Percentiles rank a stretch among this genome's conserved stretches.
phyloP scores from a whole-genome alignment of 2,888 invertebrate species.

The Lumbricus terrestris region DNA sequence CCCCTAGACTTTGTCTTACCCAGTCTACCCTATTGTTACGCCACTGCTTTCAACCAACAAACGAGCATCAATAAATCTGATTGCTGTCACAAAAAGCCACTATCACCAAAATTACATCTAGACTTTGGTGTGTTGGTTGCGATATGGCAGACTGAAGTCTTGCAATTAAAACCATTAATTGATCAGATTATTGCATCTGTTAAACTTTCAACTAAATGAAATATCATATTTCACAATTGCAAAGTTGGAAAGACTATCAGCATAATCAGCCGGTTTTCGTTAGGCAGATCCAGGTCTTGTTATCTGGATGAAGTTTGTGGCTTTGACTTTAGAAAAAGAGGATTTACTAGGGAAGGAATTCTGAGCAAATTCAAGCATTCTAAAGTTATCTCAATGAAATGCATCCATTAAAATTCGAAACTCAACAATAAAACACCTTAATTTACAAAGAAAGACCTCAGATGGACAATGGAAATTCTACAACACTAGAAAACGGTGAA shows the following conservation, averaged over 20 bases:
- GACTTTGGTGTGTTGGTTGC: neutral
- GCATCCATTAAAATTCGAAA: neutral
- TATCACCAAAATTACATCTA: neutral
- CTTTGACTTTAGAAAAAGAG: neutral
- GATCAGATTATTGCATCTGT: no score
- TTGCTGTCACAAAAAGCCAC: neutral
- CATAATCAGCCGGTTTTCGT: neutral
- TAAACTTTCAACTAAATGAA: no score
- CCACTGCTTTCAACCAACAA: no score
- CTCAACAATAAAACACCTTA: neutral
- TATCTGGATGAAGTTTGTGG: neutral
- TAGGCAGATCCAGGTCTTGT: neutral
- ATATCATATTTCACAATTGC: no score
- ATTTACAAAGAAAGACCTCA: neutral
- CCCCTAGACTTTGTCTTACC: no score
- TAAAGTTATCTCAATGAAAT: slow-evolving; percentile 3
- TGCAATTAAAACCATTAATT: no score
- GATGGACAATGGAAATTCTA: neutral
- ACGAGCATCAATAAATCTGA: neutral
- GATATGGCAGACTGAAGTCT: no score
- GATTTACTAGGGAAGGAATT: neutral
- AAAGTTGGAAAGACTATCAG: no score
- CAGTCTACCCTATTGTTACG: no score
- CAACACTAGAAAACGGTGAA: neutral
- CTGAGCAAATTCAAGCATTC: neutral